Percentiles rank a stretch among this genome's conserved stretches.
phyloP scores from a whole-genome alignment of 2,113 vertebrate genomes.

The Panurus biarmicus region DNA sequence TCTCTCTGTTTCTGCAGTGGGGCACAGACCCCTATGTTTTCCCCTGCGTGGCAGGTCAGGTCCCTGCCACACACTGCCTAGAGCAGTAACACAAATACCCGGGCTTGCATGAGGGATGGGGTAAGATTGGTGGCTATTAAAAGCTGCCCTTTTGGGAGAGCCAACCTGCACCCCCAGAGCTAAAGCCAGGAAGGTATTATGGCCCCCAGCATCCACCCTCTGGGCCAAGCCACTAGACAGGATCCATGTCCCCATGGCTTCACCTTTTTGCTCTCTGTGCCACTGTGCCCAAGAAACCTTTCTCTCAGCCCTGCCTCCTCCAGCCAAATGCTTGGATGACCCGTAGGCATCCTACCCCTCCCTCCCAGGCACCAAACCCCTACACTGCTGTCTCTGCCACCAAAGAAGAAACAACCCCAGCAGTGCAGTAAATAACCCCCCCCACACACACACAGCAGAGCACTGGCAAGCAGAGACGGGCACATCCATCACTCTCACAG shows the following conservation, averaged over 20 bases:
- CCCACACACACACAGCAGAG: background rate
- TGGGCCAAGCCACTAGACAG: background rate
- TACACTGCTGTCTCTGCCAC: background rate
- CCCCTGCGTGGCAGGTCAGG: accelerated
- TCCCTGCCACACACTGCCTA: background rate
- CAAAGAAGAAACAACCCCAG: background rate
- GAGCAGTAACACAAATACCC: background rate
- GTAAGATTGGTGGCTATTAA: background rate
- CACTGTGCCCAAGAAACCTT: accelerated
- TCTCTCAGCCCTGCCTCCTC: background rate
- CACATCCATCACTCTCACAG: background rate
- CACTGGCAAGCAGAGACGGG: background rate
- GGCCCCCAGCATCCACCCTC: background rate
- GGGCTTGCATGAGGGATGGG: background rate
- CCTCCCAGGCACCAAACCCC: background rate
- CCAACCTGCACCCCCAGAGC: background rate
- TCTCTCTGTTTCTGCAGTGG: background rate
- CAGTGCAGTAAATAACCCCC: background rate
- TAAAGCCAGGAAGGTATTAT: background rate
- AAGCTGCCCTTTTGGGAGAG: background rate
- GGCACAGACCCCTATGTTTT: background rate
- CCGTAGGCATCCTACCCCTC: background rate
- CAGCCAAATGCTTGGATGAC: background rate
- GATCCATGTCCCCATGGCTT: background rate
- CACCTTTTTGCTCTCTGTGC: background rate